phyloP scores from a whole-genome alignment of 1,140 invertebrate genomes.

The Triops cancriformis region DNA sequence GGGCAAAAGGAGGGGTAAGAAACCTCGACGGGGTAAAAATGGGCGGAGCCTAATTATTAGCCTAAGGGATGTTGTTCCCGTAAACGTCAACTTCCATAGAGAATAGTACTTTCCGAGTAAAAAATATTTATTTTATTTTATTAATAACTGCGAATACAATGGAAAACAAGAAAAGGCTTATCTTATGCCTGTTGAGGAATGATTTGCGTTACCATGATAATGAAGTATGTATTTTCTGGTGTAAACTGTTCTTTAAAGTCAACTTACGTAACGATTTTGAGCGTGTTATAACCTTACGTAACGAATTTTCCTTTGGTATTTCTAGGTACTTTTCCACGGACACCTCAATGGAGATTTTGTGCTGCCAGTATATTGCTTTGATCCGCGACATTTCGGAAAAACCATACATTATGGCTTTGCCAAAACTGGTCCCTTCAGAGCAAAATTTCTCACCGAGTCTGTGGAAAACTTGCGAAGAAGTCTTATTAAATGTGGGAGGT shows the following conservation, averaged over 20 bases:
- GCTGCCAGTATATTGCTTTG: constrained; percentile 41
- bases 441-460: constrained; percentile 37
- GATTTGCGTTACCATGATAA: constrained; percentile 39
- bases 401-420: constrained; percentile 37
- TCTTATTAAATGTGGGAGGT: constrained; percentile 33
- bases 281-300: constrained; percentile 26
- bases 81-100: too few relatives aligned
- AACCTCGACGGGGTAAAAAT: too few relatives aligned
- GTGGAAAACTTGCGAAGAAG: constrained; percentile 35
- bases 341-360: constrained; percentile 32
- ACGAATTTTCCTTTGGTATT: background rate
- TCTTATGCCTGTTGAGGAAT: constrained; percentile 36
- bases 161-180: constrained; percentile 20
- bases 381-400: constrained; percentile 37
- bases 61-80: too few relatives aligned
- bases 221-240: constrained; percentile 33
- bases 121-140: too few relatives aligned
- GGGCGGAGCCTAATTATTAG: too few relatives aligned
- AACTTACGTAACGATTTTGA: background rate
- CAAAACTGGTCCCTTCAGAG: constrained; percentile 38
- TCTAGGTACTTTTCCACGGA: constrained; percentile 24
- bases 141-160: too few relatives aligned
- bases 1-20: too few relatives aligned
- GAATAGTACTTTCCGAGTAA: too few relatives aligned
- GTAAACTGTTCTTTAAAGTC: background rate